phyloP scores from a whole-genome alignment of 2,888 invertebrate genomes.

The Drosophila setosimentum region DNA sequence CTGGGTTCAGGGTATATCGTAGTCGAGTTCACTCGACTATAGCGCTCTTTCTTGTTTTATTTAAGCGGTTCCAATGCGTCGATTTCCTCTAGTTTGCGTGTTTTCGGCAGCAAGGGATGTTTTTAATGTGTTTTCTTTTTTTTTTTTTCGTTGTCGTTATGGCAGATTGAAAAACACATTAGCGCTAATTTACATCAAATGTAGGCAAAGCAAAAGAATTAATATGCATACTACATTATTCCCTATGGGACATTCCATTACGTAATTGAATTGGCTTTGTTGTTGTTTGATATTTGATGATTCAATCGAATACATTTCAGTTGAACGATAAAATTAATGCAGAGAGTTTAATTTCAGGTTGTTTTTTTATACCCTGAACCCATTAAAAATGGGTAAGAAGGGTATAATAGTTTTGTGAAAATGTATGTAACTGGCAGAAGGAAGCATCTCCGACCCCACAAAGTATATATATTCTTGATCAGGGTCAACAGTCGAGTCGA shows the following conservation, averaged over 20 bases:
- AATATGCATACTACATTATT: constrained; percentile 1
- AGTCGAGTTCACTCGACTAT: too few species aligned
- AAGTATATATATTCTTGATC: too few species aligned
- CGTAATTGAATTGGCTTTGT: constrained; percentile 32
- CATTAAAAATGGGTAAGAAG: too few species aligned
- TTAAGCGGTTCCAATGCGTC: constrained; percentile 2
- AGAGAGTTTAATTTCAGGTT: not conserved
- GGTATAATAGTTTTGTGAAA: too few species aligned
- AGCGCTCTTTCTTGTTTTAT: too few species aligned
- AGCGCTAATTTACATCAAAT: constrained; percentile 22
- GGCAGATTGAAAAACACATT: constrained; percentile 35
- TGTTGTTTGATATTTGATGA: constrained; percentile 4
- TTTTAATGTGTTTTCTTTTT: constrained; percentile 32
- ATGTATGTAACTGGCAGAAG: too few species aligned
- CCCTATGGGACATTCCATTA: constrained; percentile 27
- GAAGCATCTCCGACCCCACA: too few species aligned
- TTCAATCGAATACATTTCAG: constrained; percentile 6
- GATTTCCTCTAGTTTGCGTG: constrained; percentile 22
- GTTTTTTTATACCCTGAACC: not conserved
- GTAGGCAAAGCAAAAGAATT: not conserved
- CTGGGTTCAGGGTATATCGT: too few species aligned
- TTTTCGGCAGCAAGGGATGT: constrained; percentile 27
- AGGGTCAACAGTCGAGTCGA: too few species aligned
- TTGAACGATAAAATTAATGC: not conserved
- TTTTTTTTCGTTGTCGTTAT: constrained; percentile 11